Conservation (phyloP, 2,113 vertebrate genomes). For the Tenrec ecaudatus region DNA sequence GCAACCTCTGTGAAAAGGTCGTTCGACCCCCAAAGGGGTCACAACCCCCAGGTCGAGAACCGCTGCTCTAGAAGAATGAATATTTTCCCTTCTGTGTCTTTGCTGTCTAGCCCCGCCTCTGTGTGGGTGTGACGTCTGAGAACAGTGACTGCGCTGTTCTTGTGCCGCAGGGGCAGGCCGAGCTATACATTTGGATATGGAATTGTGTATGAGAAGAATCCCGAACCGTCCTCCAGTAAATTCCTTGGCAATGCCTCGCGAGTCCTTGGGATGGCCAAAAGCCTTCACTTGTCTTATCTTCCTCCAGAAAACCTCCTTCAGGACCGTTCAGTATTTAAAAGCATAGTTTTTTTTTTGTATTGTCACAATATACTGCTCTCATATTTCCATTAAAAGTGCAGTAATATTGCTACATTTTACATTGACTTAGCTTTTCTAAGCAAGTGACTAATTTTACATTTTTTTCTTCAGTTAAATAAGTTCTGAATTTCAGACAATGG, state of each 20-base stretch:
- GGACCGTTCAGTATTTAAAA: neutral
- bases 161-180: neutral
- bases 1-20: too few relatives aligned
- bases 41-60: too few relatives aligned
- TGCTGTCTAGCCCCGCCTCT: neutral
- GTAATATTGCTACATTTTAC: slow-evolving; percentile 32
- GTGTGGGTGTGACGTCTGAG: neutral
- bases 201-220: neutral
- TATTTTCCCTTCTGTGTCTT: slow-evolving; percentile 3
- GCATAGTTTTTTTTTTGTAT: neutral
- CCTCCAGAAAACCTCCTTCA: neutral
- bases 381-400: slow-evolving; percentile 8
- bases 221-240: too few relatives aligned
- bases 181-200: slow-evolving; percentile 21
- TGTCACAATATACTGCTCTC: neutral
- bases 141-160: neutral
- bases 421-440: slow-evolving; percentile 40
- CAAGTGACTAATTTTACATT: slow-evolving; percentile 20
- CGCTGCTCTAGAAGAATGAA: slow-evolving; percentile 33
- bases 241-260: neutral
- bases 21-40: too few relatives aligned
- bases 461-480: slow-evolving; percentile 17
- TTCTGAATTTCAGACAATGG: slow-evolving; percentile 49
- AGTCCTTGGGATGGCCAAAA: neutral
- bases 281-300: neutral